Conservation (phyloP, 2,888 invertebrate species). For the Corbicula japonica region DNA sequence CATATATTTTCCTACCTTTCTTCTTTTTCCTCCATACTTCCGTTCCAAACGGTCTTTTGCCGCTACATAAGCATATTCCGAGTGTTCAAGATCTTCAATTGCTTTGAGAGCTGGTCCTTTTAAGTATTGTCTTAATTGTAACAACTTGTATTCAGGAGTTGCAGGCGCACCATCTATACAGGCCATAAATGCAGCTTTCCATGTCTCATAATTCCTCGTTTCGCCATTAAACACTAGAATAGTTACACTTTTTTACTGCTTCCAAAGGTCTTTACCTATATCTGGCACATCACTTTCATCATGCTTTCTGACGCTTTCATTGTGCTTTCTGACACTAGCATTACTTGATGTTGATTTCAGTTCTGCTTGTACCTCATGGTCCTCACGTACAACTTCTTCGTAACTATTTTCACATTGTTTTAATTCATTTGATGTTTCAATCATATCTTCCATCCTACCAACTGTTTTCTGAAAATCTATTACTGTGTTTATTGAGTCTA, state of each 20-base stretch:
- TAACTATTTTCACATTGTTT: background rate
- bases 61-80: constrained; percentile 1
- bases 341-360: background rate
- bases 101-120: constrained; percentile 32
- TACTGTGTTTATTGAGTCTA: background rate
- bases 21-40: constrained; percentile 39
- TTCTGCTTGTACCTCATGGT: too few species aligned
- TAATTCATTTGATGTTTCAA: background rate
- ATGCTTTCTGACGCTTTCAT: background rate
- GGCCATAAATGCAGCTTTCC: constrained; percentile 46
- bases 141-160: constrained; percentile 52
- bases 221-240: constrained; percentile 58
- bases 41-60: constrained; percentile 38
- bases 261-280: constrained; percentile 46
- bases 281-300: background rate
- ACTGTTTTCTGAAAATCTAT: background rate
- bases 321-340: background rate
- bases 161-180: constrained; percentile 56
- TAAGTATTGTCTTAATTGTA: constrained; percentile 58
- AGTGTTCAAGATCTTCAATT: constrained; percentile 37
- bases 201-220: constrained; percentile 44
- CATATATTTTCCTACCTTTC: constrained; percentile 8
- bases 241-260: constrained; percentile 44
- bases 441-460: background rate
- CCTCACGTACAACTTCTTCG: too few species aligned